phyloP scores from a whole-genome alignment of 2,113 vertebrate genomes.

The Myotis yumanensis region DNA sequence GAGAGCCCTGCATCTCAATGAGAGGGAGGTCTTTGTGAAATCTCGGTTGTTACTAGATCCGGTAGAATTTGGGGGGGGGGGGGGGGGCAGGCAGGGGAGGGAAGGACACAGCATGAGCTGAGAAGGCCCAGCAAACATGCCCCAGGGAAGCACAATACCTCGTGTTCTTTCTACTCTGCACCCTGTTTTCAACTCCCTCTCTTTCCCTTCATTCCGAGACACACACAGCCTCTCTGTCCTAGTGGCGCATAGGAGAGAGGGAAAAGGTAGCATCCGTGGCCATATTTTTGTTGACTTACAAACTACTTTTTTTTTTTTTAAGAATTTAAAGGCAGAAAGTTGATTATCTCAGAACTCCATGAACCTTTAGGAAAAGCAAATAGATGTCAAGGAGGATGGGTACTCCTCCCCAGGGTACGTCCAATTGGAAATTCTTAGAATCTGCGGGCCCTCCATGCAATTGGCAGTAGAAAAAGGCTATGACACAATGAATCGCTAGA shows the following conservation, averaged over 20 bases:
- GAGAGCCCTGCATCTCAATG: no score
- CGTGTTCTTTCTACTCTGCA: background rate
- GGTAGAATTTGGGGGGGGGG: background rate
- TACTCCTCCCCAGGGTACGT: background rate
- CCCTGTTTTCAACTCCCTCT: background rate
- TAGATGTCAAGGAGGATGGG: background rate
- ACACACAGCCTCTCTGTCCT: background rate
- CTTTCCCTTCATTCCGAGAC: background rate
- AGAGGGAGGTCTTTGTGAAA: background rate
- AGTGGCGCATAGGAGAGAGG: fast-evolving
- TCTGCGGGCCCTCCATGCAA: background rate
- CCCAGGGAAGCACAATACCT: fast-evolving
- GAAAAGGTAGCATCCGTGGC: background rate
- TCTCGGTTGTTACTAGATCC: background rate
- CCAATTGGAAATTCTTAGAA: background rate
- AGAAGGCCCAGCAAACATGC: background rate
- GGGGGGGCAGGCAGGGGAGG: background rate
- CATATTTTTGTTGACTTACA: background rate
- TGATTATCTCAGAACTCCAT: background rate
- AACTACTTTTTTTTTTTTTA: background rate
- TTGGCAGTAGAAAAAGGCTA: background rate
- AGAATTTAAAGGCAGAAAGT: background rate
- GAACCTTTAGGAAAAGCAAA: background rate
- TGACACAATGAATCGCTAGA: background rate
- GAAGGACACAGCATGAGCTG: background rate